Evolutionary conservation across 2,113 vertebrate species (phyloP), one percentile per base, ranked within the genome.

Genomic region (Catharus bicknelli): DNA sequence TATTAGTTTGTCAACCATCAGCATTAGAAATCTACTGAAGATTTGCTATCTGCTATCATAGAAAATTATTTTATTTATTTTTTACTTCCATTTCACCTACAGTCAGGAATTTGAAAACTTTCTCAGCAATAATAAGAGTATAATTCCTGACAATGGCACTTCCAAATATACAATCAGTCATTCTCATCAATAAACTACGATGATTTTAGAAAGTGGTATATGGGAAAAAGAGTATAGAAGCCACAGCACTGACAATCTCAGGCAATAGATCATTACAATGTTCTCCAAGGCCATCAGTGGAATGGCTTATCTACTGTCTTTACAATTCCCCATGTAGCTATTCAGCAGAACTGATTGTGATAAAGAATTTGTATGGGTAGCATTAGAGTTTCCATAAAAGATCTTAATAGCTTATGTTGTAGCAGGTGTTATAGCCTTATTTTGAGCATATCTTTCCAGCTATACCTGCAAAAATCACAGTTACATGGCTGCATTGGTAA

Each of bases 361-460:
- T 85, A 58, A 82, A 95, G 67, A 54, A 89, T 94, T 92, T 96
- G n/a, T 91, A 68, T 78, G 82, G 79, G 20, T 90, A 20, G 47
- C 54, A 88, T 87, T 76, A 95, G 48, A 53, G 58, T 68, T 95
- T 79, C 58, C 27, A 82, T 82, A 76, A 85, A 95, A 83, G 58
- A 3, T 86, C 40, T 78, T 80, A 89, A 89, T 86, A 81, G 68
- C 48, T 78, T 43, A 50, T 80, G 25, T 75, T 86, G 67, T 25
- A 43, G 64, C 40, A n/a, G 32, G 27, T 66, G 13, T 81, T 86
- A 80, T 55, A 83, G 61, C 21, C 17, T 5, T 62, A 16, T 67
- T 92, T 73, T 66, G 34, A 90, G 77, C 34, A 70, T 29, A 32
- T 62, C 21, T 84, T 86, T 86, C 59, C 51, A 74, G 12, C 16